Base-by-base conservation (phyloP, 2,113 vertebrate species). In the Laticauda colubrina region DNA sequence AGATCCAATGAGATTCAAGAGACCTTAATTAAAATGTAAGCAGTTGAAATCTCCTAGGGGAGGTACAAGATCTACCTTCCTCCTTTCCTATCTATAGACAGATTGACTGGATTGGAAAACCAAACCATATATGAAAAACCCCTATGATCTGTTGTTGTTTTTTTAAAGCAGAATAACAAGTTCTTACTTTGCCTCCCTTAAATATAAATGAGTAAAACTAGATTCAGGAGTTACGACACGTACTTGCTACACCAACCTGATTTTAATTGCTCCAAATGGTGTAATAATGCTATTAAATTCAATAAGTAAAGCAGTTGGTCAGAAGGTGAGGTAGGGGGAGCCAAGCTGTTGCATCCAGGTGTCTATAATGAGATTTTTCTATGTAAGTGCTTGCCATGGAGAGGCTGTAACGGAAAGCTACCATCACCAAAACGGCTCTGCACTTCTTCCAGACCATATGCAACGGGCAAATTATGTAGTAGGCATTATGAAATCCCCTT, bases 241-340 rank as follows among this genome's bases (percentile, higher is more conserved):
- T 34, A 87, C 45, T 81, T 0, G 45, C 0, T 88, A 39, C 88
- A 85, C 91, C 1, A 0, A 24, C 14, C 54, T 15, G 56, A 11
- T 24, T 54, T 88, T 92, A 94, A 34, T 92, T 75, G 93, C 89
- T 92, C 93, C 69, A 54, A 1, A 90, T 95, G 91, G 94, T 92
- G 91, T 48, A 94, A 85, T 61, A 88, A 85, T 34, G 45, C 89
- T 88, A 51, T 39, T 89, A 86, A 89, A 85, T n/a, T 45, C 87
- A 43, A n/a, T 21, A 20, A n/a, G 89, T 89, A 85, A 92, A 48
- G 69, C 56, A 43, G 54, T 24, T 29, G 26, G 39, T 75, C 43
- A 14, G 20, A 4, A 11, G 53, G 39, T 45, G 89, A 57, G 57
- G 29, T 1, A 3, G 53, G 53, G 10, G 45, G 85, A 39, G 85